Evolutionary conservation across 2,888 invertebrate species (phyloP), one percentile per base, ranked within the genome.

Genomic region (Sinotaia quadrata): DNA sequence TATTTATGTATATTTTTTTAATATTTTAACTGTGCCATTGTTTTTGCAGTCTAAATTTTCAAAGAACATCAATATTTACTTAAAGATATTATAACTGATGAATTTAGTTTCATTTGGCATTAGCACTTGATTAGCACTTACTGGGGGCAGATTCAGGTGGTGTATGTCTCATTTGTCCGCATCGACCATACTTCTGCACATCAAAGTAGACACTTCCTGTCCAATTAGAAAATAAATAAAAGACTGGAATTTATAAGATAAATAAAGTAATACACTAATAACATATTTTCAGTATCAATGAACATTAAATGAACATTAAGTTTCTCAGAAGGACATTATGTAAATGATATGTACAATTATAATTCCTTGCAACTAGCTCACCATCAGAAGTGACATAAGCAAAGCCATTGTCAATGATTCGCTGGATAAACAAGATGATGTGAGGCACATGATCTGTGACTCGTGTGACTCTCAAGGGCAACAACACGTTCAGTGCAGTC

Each of bases 121-220:
- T n/a, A n/a, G n/a, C n/a, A n/a, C n/a, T n/a, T n/a, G 47, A 37
- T 12, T 24, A 10, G 5, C n/a, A 65, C 65, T 65, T 21, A 65
- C 65, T 56, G 18, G 54, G 41, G 3, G 52, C 56, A 5, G 44
- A 24, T 21, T 65, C 65, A 24, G 34, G 44, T 4, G 27, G 2
- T 15, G 44, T 56, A 24, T 44, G 44, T 24, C 41, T 44, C 65
- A 65, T 65, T 29, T 41, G 37, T 0, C 95, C 95, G 90, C 95
- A 95, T 15, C 89, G 87, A 27, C 89, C 86, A 82, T 89, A 92
- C 63, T 91, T 91, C 24, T 87, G 86, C 0, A 93, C 92, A 85
- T 94, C 92, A 90, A 97, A 97, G 89, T 96, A 95, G 2, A 96
- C 93, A 4, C 94, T 94, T 8, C 93, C 91, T 91, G 81, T 44